Evolutionary conservation across 2,888 invertebrate species (phyloP), one percentile per base, ranked within the genome.

Genomic region (Pachliopta kotzebuea): DNA sequence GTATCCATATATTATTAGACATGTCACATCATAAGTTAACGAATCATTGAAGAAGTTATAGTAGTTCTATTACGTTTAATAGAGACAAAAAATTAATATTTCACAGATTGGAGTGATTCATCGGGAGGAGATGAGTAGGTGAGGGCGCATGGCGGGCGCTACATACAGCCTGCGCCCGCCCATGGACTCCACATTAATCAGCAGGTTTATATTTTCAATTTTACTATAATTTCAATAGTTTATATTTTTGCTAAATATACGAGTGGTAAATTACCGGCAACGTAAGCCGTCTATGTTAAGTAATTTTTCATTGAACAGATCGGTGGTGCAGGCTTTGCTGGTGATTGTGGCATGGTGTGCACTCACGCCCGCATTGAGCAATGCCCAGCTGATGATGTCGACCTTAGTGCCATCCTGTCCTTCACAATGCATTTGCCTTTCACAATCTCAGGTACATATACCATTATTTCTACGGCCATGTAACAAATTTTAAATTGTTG

Each of bases 351-450:
- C 77, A 68, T 86, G 84, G 77, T 75, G 75, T 56, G 74, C 75
- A 63, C 74, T 84, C 68, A 77, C 79, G 69, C 76, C 76, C 45
- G 80, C 80, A 60, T 76, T 77, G 50, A 81, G 79, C 49, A 79
- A 78, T 72, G 70, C 89, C 77, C 90, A 81, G 65, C 71, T 79
- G 58, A 76, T 85, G 66, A 74, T 81, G 66, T 88, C 85, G 75
- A 89, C 93, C 92, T 79, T 92, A 69, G 86, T 92, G 76, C 94
- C 95, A 72, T 93, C 94, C 74, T 96, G 96, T 83, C 96, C 96
- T 69, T 92, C 93, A 75, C 95, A 96, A 91, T 97, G 96, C 92
- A 96, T 96, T 85, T 96, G 96, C 84, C 93, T 96, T 69, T 96
- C 96, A 67, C 96, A 96, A 82, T 96, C 96, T 72, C 96, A 96